Percentiles rank a stretch among this genome's conserved stretches.
Evolutionary conservation across 1,140 invertebrate genomes (phyloP).

Genomic region (Scaptomyza graminum): DNA sequence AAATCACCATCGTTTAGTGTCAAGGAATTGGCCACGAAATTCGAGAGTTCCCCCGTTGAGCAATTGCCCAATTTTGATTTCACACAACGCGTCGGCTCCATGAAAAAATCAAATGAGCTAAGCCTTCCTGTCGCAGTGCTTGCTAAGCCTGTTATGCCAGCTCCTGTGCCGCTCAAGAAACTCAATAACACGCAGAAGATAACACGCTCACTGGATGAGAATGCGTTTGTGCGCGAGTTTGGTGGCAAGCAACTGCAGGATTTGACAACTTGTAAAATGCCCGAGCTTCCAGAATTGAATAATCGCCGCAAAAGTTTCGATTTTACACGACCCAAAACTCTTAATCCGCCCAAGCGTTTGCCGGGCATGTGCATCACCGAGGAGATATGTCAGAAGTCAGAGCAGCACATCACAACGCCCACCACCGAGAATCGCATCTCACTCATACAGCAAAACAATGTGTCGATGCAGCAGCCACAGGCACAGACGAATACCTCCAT

Average conservation of each 20-base stretch:
- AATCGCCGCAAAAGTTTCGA: conserved; percentile 84
- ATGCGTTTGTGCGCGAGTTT: conserved; percentile 88
- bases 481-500: conserved; percentile 17
- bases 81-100: conserved; percentile 58
- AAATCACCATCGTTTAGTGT: conserved; percentile 84
- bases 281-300: conserved; percentile 67
- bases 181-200: conserved; percentile 87
- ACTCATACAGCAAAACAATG: conserved; percentile 85
- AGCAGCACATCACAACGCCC: conserved; percentile 83
- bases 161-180: conserved; percentile 71
- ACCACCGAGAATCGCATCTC: conserved; percentile 86
- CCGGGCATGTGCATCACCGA: conserved; percentile 85
- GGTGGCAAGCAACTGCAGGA: conserved; percentile 83
- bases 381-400: conserved; percentile 70
- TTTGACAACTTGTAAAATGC: conserved; percentile 64
- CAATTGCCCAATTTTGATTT: conserved; percentile 80
- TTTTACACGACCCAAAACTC: conserved; percentile 84
- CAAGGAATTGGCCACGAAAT: conserved; percentile 85
- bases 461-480: conserved; percentile 41
- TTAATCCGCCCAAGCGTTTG: conserved; percentile 85
- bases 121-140: conserved; percentile 29
- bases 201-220: conserved; percentile 89
- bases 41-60: conserved; percentile 85
- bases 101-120: conserved; percentile 70
- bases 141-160: conserved; percentile 45